Base-by-base conservation (phyloP, 2,797 vertebrate genomes). In the Carduelis carduelis region DNA sequence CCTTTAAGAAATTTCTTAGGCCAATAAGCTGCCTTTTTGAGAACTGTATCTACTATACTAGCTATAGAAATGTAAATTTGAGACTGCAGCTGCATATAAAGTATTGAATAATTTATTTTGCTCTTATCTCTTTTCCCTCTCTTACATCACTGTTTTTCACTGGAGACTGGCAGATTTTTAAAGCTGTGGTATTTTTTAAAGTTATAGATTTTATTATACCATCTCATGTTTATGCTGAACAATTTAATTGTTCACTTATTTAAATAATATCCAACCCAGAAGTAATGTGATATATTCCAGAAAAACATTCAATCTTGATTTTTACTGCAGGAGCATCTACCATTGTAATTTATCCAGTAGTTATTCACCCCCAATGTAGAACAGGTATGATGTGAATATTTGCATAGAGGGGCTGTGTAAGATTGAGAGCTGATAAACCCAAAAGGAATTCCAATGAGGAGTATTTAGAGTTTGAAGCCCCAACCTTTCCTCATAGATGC, bases 401-500 rank as follows among this genome's bases (percentile, higher is more conserved):
- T 69, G 34, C 17, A 82, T 4, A 53, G 56, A 35, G 9, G 23
- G 21, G 75, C 4, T 1, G 4, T 41, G 17, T 61, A 56, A 56
- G 11, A 23, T 9, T 43, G 55, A 44, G 55, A 44, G 23, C 20
- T 70, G 24, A 66, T 23, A 95, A 91, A 74, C 19, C 12, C n/a
- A 30, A 49, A 32, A 74, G 22, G 8, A 92, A 87, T 82, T 90
- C 28, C 56, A 68, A 2, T 8, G 8, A 41, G 30, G 14, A 50
- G 1, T 5, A 77, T 78, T 79, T 50, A n/a, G 50, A 85, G 3
- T n/a, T 41, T 55, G 35, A 66, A 59, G 1, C 1, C 16, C 5
- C 0, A 0, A 14, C 19, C 2, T 2, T 10, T n/a, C 5, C 6
- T 34, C 24, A 41, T 13, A 35, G 14, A 41, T 52, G 10, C 10